Conservation (phyloP, 37 sponge, comb jelly and placozoan genomes). For the Beroe ovata region DNA sequence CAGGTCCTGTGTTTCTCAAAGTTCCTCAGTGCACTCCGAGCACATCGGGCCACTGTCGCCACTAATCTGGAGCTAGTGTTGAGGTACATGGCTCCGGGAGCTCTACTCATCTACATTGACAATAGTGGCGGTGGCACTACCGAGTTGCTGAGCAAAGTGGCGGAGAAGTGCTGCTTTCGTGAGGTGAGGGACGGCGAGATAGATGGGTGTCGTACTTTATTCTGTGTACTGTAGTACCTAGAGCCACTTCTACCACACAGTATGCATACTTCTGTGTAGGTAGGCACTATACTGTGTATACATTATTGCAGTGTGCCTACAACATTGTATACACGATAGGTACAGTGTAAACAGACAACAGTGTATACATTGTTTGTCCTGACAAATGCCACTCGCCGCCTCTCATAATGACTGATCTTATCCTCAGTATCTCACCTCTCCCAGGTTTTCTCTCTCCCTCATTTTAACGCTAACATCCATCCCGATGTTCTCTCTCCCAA, state of each 20-base stretch:
- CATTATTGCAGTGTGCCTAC: too few species aligned
- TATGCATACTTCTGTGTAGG: too few species aligned
- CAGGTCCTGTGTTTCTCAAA: slow-evolving; percentile 11
- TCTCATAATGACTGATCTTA: not conserved
- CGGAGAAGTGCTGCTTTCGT: not conserved
- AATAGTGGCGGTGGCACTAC: slow-evolving; percentile 5
- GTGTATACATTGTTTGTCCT: too few species aligned
- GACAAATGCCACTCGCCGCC: too few species aligned
- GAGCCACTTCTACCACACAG: too few species aligned
- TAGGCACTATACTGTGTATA: too few species aligned
- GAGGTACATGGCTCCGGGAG: not conserved
- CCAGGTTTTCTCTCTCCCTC: slow-evolving; percentile 29
- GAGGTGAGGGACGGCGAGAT: too few species aligned
- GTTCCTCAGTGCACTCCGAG: slow-evolving; percentile 45
- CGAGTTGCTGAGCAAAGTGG: not conserved
- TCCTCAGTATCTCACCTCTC: not conserved
- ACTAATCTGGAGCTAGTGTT: not conserved
- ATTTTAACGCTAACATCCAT: not conserved
- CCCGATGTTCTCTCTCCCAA: slow-evolving; percentile 10
- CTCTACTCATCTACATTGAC: slow-evolving; percentile 23
- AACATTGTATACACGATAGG: too few species aligned
- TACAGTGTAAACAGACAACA: too few species aligned
- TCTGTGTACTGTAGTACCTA: not conserved
- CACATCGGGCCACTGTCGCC: slow-evolving; percentile 11
- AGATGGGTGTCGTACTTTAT: not conserved